A percentile compares a stretch with the other conserved stretches of the same genome.
Evolutionary conservation across 2,888 invertebrate genomes (phyloP).

Genomic region (Chaetoderma sp.): DNA sequence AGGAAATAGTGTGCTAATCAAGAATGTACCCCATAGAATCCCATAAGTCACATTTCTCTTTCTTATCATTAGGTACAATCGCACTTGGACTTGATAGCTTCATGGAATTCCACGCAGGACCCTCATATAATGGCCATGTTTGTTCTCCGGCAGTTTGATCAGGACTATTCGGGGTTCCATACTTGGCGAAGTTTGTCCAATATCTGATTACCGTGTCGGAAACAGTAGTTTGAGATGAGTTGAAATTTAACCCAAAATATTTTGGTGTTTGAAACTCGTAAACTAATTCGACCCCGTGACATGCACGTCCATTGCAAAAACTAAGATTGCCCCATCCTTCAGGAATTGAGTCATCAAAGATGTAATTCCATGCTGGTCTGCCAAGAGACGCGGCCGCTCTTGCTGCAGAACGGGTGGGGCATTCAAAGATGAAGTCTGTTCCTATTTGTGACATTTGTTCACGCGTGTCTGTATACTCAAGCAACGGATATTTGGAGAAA

Average conservation of each 20-base stretch:
- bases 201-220: conserved; percentile 45
- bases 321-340: conserved; percentile 51
- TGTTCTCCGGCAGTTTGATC: too few species aligned
- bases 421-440: conserved; percentile 54
- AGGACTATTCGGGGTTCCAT: conserved; percentile 44
- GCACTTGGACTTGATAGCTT: too few species aligned
- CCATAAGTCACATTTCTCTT: too few species aligned
- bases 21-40: too few species aligned
- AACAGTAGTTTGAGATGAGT: conserved; percentile 41
- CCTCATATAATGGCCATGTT: too few species aligned
- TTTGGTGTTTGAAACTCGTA: conserved; percentile 47
- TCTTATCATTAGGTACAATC: too few species aligned
- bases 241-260: conserved; percentile 42
- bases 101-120: too few species aligned
- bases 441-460: conserved; percentile 34
- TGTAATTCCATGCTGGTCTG: conserved; percentile 43
- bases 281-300: conserved; percentile 57
- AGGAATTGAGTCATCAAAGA: conserved; percentile 49
- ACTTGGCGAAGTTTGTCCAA: conserved; percentile 62
- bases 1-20: too few species aligned
- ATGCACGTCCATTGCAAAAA: conserved; percentile 51
- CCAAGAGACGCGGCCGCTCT: conserved; percentile 25
- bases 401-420: conserved; percentile 44
- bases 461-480: conserved; percentile 34
- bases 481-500: conserved; percentile 41